Evolutionary conservation across 1,140 invertebrate species (phyloP).

Genomic region (Drosophila albomicans): DNA sequence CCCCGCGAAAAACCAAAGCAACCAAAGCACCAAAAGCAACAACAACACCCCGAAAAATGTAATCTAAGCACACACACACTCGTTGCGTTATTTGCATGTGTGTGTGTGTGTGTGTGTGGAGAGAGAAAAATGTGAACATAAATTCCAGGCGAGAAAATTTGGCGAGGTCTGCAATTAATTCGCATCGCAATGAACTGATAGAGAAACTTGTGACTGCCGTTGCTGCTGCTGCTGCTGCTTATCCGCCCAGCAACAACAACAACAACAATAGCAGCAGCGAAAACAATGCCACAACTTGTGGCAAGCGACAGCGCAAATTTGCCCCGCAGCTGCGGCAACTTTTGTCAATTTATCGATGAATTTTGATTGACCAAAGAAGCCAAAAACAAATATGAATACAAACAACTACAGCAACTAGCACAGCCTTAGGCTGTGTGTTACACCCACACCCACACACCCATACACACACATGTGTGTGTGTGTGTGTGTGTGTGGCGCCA

Average conservation of each 20-base stretch:
- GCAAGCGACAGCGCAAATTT: not conserved
- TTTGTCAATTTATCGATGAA: constrained; percentile 48
- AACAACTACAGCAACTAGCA: constrained; percentile 15
- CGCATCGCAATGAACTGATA: constrained; percentile 40
- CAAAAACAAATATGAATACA: constrained; percentile 18
- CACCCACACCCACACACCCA: constrained; percentile 3
- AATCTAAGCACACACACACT: constrained; percentile 21
- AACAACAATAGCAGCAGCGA: constrained; percentile 15
- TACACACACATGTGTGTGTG: not conserved
- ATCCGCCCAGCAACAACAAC: constrained; percentile 41
- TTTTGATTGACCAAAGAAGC: constrained; percentile 52
- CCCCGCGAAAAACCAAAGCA: constrained; percentile 32
- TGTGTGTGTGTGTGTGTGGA: constrained; percentile 12
- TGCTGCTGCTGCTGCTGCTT: constrained; percentile 43
- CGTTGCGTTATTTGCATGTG: constrained; percentile 41
- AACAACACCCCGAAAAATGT: constrained; percentile 36
- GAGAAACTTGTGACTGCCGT: constrained; percentile 8
- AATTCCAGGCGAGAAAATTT: constrained; percentile 64
- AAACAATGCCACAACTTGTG: not conserved
- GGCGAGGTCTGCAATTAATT: constrained; percentile 69
- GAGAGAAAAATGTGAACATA: constrained; percentile 54
- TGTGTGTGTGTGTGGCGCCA: constrained; percentile 7
- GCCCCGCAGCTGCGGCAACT: constrained; percentile 29
- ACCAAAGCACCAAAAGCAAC: constrained; percentile 6
- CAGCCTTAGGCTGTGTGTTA: not conserved